Percentiles rank a stretch among this genome's conserved stretches.
These are phyloP conservation scores for Oryzias dopingdopingensis DNA, from an alignment of 2,797 vertebrate species.

Conservation along the genomic window DNA sequence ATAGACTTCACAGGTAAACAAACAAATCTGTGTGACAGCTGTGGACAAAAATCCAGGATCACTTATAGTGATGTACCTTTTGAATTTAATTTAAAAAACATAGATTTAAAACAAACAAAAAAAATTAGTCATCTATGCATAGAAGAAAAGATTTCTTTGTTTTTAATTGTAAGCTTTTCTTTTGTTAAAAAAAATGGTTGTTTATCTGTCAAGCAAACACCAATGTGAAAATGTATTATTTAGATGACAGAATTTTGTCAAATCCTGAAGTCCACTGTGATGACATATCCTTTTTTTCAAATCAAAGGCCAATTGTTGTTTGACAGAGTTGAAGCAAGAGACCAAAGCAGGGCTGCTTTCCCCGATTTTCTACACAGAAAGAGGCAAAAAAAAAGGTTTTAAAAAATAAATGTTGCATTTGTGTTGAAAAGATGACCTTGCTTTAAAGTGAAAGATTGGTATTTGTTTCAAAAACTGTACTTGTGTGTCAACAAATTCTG, in stretches of 20 bases:
- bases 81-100: no score
- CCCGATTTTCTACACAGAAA: no score
- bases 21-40: constrained; percentile 20
- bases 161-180: background rate
- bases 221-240: background rate
- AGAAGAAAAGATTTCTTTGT: background rate
- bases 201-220: no score
- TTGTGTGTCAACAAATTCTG: no score
- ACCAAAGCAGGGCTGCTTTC: no score
- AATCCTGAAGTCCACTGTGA: background rate
- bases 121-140: no score
- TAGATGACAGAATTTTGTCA: background rate
- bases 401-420: background rate
- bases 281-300: background rate
- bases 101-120: no score
- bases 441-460: no score
- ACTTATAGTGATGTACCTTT: no score
- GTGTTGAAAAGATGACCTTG: no score
- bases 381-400: background rate
- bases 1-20: constrained; percentile 45
- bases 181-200: background rate
- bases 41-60: no score
- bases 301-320: background rate
- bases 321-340: background rate
- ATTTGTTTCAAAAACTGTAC: no score